These are phyloP conservation scores for Drosophila kambysellisi DNA, from an alignment of 2,888 invertebrate species.

Conservation along the genomic window DNA sequence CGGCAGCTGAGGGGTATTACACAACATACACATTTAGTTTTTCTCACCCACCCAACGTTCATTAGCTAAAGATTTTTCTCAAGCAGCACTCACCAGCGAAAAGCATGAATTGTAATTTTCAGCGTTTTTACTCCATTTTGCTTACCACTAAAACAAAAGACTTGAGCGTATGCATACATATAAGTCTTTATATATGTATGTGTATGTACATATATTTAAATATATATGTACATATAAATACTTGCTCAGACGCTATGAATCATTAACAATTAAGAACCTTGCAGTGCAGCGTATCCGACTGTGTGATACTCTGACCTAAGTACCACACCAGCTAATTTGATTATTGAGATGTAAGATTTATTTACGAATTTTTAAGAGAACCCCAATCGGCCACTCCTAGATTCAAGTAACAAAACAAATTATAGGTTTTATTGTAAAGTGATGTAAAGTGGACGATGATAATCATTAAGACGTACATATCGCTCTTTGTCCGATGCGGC, in stretches of 20 bases:
- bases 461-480: neutral
- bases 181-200: conserved; percentile 1
- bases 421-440: neutral
- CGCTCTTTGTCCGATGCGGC: neutral
- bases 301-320: neutral
- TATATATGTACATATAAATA: conserved; percentile 3
- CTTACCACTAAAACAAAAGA: conserved; percentile 55
- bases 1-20: conserved; percentile 43
- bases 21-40: conserved; percentile 39
- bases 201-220: conserved; percentile 5
- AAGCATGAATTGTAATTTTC: conserved; percentile 41
- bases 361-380: neutral
- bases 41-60: conserved; percentile 40
- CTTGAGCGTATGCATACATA: conserved; percentile 19
- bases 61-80: conserved; percentile 47
- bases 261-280: conserved; percentile 19
- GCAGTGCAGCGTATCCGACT: neutral
- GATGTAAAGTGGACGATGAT: neutral
- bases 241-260: conserved; percentile 36
- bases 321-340: neutral
- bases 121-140: conserved; percentile 20
- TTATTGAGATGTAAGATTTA: neutral
- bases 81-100: conserved; percentile 15
- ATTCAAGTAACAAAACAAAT: neutral
- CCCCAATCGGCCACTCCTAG: neutral